Evolutionary conservation across 2,797 vertebrate species (phyloP), one percentile per base, ranked within the genome.

Genomic region (Anas bernieri): DNA sequence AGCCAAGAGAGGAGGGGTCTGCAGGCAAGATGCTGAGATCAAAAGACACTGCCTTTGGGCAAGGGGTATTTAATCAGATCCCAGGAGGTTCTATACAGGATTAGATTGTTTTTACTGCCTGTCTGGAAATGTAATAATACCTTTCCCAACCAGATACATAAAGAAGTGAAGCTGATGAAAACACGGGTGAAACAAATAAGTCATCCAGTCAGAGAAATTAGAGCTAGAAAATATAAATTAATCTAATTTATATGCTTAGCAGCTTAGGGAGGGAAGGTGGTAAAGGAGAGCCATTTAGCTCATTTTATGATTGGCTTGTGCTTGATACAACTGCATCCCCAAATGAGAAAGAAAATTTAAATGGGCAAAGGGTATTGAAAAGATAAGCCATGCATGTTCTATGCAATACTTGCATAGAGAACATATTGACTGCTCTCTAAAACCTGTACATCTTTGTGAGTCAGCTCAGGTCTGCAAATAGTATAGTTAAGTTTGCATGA

Each of bases 401-500:
- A 20, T 45, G 43, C 43, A 45, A 59, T 76, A 62, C 70, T 68
- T 86, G 11, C 30, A 46, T 12, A 90, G 31, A 52, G 41, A 84
- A 83, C 23, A 4, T 62, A 81, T 81, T 83, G 72, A 61, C 41
- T 68, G 12, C 10, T 90, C 3, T 70, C 66, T 58, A 4, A 50
- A 77, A 13, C 11, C 50, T 78, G 7, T 17, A 25, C 15, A 16
- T 31, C 33, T 88, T 61, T 67, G 28, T 72, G 70, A 77, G 6
- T 75, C 90, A 79, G 31, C 14, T 92, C 46, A 66, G 66, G 63
- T 79, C 41, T 62, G 9, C 28, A 55, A 31, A 12, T 8, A 41
- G 37, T 54, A 31, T 55, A 82, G 39, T 73, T 41, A 35, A 0
- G 0, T 54, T 50, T 73, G 20, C 1, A 0, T 43, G 50, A 73